Conservation (phyloP, 2,888 invertebrate genomes). For the Eupithecia inturbata region DNA sequence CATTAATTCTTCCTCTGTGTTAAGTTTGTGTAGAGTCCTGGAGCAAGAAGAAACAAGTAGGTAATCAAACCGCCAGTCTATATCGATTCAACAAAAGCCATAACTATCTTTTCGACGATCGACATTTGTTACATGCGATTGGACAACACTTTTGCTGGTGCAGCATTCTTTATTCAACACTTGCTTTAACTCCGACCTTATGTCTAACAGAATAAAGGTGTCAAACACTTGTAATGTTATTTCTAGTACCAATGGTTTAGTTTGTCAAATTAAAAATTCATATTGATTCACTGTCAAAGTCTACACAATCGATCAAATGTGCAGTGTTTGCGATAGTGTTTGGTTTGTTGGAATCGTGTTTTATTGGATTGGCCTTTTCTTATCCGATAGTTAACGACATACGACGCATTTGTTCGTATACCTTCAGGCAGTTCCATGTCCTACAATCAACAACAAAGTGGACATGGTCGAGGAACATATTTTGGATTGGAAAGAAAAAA, state of each 20-base stretch:
- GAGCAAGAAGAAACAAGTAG: constrained; percentile 71
- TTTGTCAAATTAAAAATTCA: constrained; percentile 59
- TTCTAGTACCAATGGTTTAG: constrained; percentile 27
- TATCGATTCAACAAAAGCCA: constrained; percentile 78
- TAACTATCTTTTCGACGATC: constrained; percentile 75
- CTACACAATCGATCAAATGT: constrained; percentile 73
- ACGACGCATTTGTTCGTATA: constrained; percentile 57
- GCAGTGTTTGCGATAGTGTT: constrained; percentile 73
- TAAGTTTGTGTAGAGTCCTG: constrained; percentile 55
- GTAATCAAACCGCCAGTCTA: constrained; percentile 82
- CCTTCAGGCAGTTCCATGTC: constrained; percentile 37
- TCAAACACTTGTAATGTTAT: constrained; percentile 23
- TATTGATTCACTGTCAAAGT: constrained; percentile 80
- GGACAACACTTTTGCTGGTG: constrained; percentile 57
- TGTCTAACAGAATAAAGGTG: constrained; percentile 17
- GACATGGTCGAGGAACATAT: constrained; percentile 22
- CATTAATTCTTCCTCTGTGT: neutral
- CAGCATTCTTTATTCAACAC: constrained; percentile 46
- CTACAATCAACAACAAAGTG: constrained; percentile 34
- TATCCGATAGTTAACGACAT: constrained; percentile 56
- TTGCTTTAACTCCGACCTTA: constrained; percentile 31
- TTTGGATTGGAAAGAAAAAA: constrained; percentile 29
- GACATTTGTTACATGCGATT: constrained; percentile 78
- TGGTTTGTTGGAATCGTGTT: constrained; percentile 42
- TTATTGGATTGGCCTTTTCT: constrained; percentile 69